Evolutionary conservation across 1,140 invertebrate species (phyloP).

Genomic region (Globodera rostochiensis): DNA sequence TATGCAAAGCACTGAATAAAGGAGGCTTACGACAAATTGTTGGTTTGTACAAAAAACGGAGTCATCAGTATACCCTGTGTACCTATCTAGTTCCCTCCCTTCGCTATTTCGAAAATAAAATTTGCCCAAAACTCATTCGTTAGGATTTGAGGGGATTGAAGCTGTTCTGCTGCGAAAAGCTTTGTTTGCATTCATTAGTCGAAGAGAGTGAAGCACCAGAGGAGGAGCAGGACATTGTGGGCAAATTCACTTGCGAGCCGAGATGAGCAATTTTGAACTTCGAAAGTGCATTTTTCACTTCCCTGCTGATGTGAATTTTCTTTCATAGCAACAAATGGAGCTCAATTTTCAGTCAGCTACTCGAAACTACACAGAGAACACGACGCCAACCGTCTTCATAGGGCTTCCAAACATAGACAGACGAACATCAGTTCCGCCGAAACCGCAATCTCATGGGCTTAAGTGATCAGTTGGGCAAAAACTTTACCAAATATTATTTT

Average conservation of each 20-base stretch:
- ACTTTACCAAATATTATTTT: not conserved
- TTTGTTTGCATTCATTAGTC: no score
- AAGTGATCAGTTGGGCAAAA: not conserved
- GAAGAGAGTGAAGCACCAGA: not conserved
- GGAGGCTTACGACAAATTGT: no score
- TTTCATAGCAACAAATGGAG: not conserved
- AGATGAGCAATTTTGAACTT: slow-evolving; percentile 13
- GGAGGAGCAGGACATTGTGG: slow-evolving; percentile 16
- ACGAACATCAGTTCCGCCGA: slow-evolving; percentile 48
- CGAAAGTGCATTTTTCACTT: not conserved
- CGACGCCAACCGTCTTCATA: not conserved
- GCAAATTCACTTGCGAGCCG: not conserved
- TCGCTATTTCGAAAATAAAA: no score
- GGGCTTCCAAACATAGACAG: slow-evolving; percentile 27
- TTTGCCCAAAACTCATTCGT: no score
- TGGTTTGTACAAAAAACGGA: no score
- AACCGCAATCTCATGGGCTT: slow-evolving; percentile 71
- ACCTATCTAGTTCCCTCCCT: no score
- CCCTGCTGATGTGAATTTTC: not conserved
- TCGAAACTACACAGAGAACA: slow-evolving; percentile 13
- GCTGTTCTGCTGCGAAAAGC: no score
- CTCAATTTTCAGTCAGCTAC: not conserved
- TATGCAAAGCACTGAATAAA: no score
- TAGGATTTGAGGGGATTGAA: no score
- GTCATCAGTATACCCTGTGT: no score